Percentiles rank a stretch among this genome's conserved stretches.
These are phyloP conservation scores for Arctopsyche grandis DNA, from an alignment of 1,140 invertebrate species.

Conservation along the genomic window DNA sequence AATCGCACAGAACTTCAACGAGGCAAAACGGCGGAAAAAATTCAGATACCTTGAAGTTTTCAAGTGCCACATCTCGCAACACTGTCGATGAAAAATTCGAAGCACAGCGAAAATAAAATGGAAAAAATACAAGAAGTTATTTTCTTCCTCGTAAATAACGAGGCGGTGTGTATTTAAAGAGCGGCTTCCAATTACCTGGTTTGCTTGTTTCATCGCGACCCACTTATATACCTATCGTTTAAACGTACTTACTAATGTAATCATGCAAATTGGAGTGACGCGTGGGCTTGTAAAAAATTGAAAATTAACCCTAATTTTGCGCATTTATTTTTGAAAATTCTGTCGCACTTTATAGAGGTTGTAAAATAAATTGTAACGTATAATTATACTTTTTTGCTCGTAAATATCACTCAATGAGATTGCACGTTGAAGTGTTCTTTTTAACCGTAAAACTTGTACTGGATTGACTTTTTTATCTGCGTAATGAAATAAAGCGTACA, in stretches of 20 bases:
- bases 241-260: neutral
- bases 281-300: conserved; percentile 2
- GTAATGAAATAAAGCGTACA: no score
- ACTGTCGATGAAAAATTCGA: neutral
- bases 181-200: neutral
- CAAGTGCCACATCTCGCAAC: no score
- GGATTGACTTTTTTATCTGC: no score
- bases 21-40: no score
- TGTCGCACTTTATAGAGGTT: no score
- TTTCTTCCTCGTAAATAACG: neutral
- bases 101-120: neutral
- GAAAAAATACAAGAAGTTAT: no score
- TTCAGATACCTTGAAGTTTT: no score
- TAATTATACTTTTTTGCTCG: no score
- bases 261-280: conserved; percentile 12
- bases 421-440: neutral
- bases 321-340: neutral
- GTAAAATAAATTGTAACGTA: no score
- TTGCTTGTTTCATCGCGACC: neutral
- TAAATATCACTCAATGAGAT: neutral
- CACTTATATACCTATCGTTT: neutral
- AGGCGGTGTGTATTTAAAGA: neutral
- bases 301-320: neutral
- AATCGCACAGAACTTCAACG: no score
- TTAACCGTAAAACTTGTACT: no score